Base-by-base conservation (phyloP, 2,113 vertebrate species). In the Procavia capensis region DNA sequence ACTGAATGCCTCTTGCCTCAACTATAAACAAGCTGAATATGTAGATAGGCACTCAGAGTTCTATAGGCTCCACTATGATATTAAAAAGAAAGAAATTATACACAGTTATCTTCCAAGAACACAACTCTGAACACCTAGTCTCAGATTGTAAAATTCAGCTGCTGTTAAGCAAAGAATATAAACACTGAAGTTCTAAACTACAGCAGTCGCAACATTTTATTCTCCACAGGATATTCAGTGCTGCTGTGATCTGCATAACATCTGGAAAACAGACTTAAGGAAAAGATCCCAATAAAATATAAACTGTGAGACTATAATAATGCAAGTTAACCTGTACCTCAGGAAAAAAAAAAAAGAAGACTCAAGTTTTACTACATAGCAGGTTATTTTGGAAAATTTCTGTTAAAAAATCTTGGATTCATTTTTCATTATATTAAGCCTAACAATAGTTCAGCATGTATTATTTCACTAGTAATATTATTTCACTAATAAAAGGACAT, bases 391-490 rank as follows among this genome's bases (percentile, higher is more conserved):
- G 85, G 70, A 94, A 91, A 86, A 84, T 89, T 83, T 84, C 31
- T 82, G 31, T 64, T 94, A 68, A 93, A 76, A 85, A 95, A 91
- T 93, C 95, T 45, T 95, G 54, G n/a, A 64, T 86, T 96, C 47
- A 92, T 88, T 93, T 96, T 70, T 68, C 36, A 95, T 14, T 80
- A 36, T 80, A 81, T 68, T 90, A 90, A 74, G 54, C 31, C 41
- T 89, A 64, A 91, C 39, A 94, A 88, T 13, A 93, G 54, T 79
- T 93, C 78, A 92, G 70, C 41, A 88, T 13, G 4, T 6, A 50
- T 43, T 93, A 78, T 93, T 61, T 91, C 82, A 76, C 54, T 87
- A 85, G 57, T 59, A 90, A 84, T 16, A 86, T 57, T 93, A 78
- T 93, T 61, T 91, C 82, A 76, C 54, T 87, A 85, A 47, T 59